Percentiles rank a stretch among this genome's conserved stretches.
phyloP scores from a whole-genome alignment of 2,888 invertebrate species.

The Caenorhabditis zanzibari region DNA sequence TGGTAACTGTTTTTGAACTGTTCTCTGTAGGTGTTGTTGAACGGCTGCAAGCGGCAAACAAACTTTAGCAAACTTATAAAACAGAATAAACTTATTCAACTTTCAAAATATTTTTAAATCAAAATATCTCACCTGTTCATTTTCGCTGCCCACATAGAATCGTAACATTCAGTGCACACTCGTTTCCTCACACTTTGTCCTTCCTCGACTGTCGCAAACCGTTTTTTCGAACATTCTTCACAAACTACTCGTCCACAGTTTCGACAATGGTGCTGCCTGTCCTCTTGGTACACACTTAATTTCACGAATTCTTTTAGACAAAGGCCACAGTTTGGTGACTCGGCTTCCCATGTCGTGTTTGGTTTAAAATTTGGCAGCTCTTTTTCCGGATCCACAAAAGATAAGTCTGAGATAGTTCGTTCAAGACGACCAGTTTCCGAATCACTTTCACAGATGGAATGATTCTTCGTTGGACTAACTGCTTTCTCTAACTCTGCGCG shows the following conservation, averaged over 20 bases:
- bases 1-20: background rate
- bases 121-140: slow-evolving; percentile 10
- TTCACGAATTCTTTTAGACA: slow-evolving; percentile 54
- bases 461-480: background rate
- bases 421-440: slow-evolving; percentile 21
- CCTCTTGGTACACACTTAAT: slow-evolving; percentile 47
- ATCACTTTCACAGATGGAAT: slow-evolving; percentile 11
- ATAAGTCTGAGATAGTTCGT: slow-evolving; percentile 55
- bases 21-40: slow-evolving; percentile 24
- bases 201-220: slow-evolving; percentile 60
- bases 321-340: slow-evolving; percentile 47
- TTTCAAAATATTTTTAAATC: background rate
- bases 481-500: slow-evolving; percentile 17
- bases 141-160: slow-evolving; percentile 51
- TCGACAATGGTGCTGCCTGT: slow-evolving; percentile 69
- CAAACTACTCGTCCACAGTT: slow-evolving; percentile 72
- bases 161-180: slow-evolving; percentile 70
- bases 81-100: background rate
- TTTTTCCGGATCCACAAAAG: slow-evolving; percentile 54
- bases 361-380: slow-evolving; percentile 45
- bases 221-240: slow-evolving; percentile 60
- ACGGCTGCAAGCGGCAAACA: slow-evolving; percentile 28
- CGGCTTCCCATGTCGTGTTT: slow-evolving; percentile 46
- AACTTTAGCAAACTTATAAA: background rate
- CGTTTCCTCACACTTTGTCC: slow-evolving; percentile 63